Percentiles rank a stretch among this genome's conserved stretches.
Conservation (phyloP, 2,888 invertebrate species). For the Ochlodes sylvanus region DNA sequence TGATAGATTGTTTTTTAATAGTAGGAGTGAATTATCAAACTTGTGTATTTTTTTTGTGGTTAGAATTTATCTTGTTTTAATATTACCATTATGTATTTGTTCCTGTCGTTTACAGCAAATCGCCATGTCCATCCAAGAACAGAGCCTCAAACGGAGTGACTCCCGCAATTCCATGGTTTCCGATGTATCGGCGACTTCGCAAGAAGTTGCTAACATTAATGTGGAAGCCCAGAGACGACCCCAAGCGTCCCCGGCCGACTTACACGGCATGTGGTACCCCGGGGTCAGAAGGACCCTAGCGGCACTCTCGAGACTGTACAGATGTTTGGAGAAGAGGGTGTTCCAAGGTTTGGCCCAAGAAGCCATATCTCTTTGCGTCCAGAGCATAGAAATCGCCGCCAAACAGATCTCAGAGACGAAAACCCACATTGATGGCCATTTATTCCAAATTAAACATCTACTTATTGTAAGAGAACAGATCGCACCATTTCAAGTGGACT, state of each 20-base stretch:
- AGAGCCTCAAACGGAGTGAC: constrained; percentile 85
- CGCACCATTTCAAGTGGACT: constrained; percentile 98
- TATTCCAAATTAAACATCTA: constrained; percentile 99
- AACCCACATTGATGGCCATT: constrained; percentile 94
- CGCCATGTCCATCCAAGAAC: constrained; percentile 86
- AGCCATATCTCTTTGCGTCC: constrained; percentile 95
- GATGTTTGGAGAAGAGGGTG: constrained; percentile 97
- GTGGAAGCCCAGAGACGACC: constrained; percentile 68
- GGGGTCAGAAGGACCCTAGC: constrained; percentile 97
- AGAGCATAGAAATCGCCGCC: constrained; percentile 93
- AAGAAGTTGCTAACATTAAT: constrained; percentile 89
- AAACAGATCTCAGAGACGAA: constrained; percentile 91
- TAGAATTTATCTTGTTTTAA: no score
- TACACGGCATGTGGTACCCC: constrained; percentile 99
- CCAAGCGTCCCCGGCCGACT: constrained; percentile 94
- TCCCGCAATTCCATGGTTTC: constrained; percentile 89
- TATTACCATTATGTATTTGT: no score
- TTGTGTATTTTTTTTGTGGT: no score
- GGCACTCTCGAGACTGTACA: constrained; percentile 92
- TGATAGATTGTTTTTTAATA: no score
- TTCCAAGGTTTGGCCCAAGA: constrained; percentile 99
- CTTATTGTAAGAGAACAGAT: constrained; percentile 98
- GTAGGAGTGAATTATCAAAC: no score
- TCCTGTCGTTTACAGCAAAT: constrained; percentile 80
- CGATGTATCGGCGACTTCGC: constrained; percentile 87